These are phyloP conservation scores for Drosophila nr. perissopoda DNA, from an alignment of 2,888 invertebrate species.

Conservation along the genomic window DNA sequence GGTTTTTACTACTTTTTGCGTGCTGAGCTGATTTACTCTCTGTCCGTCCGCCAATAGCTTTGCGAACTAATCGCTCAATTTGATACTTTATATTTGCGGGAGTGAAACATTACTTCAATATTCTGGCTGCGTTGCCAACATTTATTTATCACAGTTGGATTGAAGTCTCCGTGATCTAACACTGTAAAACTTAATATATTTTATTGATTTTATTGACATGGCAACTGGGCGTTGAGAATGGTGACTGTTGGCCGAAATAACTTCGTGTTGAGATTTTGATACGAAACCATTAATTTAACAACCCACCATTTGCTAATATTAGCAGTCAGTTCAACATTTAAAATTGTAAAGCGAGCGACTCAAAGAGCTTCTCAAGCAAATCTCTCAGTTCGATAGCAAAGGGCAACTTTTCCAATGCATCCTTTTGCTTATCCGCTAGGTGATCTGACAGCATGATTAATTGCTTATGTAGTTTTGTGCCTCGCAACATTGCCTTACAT, in stretches of 20 bases:
- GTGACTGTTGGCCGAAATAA: not conserved
- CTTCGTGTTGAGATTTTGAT: not conserved
- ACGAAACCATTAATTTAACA: not conserved
- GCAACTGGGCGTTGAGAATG: not conserved
- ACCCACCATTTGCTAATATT: not conserved
- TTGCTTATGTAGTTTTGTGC: constrained; percentile 74
- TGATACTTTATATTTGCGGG: not conserved
- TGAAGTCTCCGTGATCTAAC: not conserved
- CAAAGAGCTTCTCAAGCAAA: constrained; percentile 26
- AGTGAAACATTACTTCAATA: not conserved
- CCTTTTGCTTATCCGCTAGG: constrained; percentile 37
- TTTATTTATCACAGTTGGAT: not conserved
- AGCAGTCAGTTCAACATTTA: not conserved
- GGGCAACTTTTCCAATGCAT: constrained; percentile 28
- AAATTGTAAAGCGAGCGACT: constrained; percentile 21
- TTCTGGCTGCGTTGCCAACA: not conserved
- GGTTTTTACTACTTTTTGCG: not conserved
- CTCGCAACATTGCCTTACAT: too few relatives aligned
- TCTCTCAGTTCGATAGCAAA: constrained; percentile 41
- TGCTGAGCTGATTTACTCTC: not conserved
- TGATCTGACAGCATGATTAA: constrained; percentile 65
- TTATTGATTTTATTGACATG: not conserved
- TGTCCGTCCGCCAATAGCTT: not conserved
- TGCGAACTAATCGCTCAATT: not conserved
- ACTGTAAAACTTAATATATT: not conserved